Evolutionary conservation across 2,888 invertebrate genomes (phyloP).

Genomic region (Torymus tubicola): DNA sequence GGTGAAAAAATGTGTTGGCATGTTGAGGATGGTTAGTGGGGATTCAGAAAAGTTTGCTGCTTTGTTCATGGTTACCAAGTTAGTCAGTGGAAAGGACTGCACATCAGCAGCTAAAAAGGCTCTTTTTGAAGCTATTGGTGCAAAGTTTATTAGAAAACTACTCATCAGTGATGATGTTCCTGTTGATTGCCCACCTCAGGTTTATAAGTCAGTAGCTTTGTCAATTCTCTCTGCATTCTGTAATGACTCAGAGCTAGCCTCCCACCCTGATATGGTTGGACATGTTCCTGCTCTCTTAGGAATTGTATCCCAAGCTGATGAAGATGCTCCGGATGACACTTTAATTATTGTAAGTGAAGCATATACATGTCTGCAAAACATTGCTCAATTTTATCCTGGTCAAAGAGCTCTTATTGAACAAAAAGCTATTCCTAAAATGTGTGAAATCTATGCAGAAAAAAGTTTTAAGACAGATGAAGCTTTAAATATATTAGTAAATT

Average conservation of each 20-base stretch:
- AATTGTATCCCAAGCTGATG: conserved; percentile 90
- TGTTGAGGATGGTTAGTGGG: conserved; percentile 87
- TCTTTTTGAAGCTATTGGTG: conserved; percentile 93
- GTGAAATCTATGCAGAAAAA: conserved; percentile 90
- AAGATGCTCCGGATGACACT: conserved; percentile 90
- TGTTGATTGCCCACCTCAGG: conserved; percentile 91
- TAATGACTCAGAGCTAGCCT: conserved; percentile 86
- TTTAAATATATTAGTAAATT: conserved; percentile 85
- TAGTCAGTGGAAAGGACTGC: conserved; percentile 90
- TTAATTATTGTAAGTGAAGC: conserved; percentile 92
- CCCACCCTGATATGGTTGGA: conserved; percentile 89
- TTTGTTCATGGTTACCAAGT: conserved; percentile 93
- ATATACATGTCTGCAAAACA: conserved; percentile 88
- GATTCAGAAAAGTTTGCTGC: conserved; percentile 96
- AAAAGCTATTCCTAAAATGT: conserved; percentile 88
- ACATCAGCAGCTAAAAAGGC: conserved; percentile 84
- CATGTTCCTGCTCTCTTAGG: conserved; percentile 90
- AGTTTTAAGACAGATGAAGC: conserved; percentile 94
- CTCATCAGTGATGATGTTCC: conserved; percentile 87
- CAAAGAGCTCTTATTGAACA: conserved; percentile 87
- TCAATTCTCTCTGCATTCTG: conserved; percentile 93
- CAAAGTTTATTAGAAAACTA: conserved; percentile 89
- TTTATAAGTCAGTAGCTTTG: conserved; percentile 94
- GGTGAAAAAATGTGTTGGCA: conserved; percentile 89
- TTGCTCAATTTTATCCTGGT: conserved; percentile 87